Evolutionary conservation across 2,797 vertebrate species (phyloP).

Genomic region (Cynopterus sphinx): DNA sequence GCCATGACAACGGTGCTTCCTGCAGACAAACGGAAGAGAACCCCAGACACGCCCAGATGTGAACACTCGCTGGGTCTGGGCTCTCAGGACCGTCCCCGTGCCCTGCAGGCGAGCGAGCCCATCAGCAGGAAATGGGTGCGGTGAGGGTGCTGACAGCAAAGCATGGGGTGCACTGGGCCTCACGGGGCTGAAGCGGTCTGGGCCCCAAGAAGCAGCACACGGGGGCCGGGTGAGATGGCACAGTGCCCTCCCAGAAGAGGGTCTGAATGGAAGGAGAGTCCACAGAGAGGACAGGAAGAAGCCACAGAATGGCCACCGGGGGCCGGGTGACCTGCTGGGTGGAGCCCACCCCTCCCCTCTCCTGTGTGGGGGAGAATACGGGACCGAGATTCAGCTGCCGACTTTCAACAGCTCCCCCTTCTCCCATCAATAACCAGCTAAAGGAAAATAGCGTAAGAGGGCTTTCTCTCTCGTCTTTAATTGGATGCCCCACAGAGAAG

Average conservation of each 20-base stretch:
- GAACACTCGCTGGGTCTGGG: not conserved
- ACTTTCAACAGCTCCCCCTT: not conserved
- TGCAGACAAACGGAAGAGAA: not conserved
- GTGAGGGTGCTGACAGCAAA: not conserved
- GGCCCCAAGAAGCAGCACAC: not conserved
- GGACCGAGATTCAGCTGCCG: not conserved
- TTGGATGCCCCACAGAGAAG: not conserved
- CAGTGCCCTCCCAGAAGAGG: not conserved
- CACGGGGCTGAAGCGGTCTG: not conserved
- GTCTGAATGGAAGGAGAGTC: not conserved
- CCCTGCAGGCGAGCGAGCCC: not conserved
- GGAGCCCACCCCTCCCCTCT: rapidly evolving
- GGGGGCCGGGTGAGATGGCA: not conserved
- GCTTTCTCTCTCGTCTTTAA: not conserved
- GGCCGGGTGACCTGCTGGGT: not conserved
- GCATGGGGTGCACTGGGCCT: not conserved
- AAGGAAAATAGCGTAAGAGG: not conserved
- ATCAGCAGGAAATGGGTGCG: not conserved
- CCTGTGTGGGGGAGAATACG: rapidly evolving
- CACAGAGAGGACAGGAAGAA: not conserved
- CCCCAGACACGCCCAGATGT: not conserved
- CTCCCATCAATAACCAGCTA: not conserved
- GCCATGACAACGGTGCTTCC: too few relatives aligned
- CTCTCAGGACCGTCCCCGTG: not conserved
- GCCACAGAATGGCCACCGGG: not conserved